Base-by-base conservation (phyloP, 30 jellyfish, hydroid and myxozoan species). In the Cassiopea andromeda region DNA sequence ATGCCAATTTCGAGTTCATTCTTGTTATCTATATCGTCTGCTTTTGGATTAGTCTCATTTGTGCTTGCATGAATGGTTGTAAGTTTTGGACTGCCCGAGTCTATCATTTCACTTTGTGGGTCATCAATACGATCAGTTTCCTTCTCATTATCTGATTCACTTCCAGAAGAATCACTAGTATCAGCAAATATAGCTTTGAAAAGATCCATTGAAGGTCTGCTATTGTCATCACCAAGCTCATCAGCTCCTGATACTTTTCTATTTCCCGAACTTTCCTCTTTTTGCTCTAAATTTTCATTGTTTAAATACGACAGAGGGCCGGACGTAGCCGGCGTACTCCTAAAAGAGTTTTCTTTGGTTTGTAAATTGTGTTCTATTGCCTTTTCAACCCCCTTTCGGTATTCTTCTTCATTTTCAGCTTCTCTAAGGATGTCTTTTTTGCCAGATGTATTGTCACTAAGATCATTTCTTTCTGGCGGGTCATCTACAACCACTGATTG, bases 131-230 rank as follows among this genome's bases (percentile, higher is more conserved):
- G 38, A 48, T 48, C 80, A 7, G 48, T 27, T 54, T 60, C 48
- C 17, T 46, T 48, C 10, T 60, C 81, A 12, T 43, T 71, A 38
- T 86, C 81, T 15, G 59, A 64, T 19, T 87, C 94, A 64, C 50
- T 73, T 5, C 58, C 89, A 46, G 93, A 85, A 44, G 82, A 54
- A 5, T 85, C 88, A 18, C 81, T 88, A 1, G 97, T 77, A 61
- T 88, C 97, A 9, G 96, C 97, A 69, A 96, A 96, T 9, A 96
- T 90, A 1, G 99, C 99, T 77, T 96, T 96, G 58, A 96, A 96
- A 38, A 96, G 72, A 82, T 96, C 99, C 82, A 96, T 88, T 4
- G 97, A 66, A 1, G 98, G 99, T 67, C 83, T 80, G 7, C 45
- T 71, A 14, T 38, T 69, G 9, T 19, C 85, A 6, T 76, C 82